phyloP scores from a whole-genome alignment of 2,888 invertebrate genomes.

The Stenodera caucasica region DNA sequence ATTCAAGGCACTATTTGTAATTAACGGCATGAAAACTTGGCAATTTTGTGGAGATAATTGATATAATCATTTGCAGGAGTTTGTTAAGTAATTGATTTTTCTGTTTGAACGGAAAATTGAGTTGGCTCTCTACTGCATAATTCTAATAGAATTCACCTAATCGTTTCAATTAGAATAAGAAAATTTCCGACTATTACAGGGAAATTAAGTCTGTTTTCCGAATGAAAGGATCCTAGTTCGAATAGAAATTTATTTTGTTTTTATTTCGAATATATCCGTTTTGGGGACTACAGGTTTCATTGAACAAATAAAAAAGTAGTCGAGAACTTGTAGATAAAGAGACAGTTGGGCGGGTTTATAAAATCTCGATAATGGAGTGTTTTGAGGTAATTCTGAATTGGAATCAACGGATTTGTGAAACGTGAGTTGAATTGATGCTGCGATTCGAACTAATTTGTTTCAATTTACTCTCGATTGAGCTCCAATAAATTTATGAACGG shows the following conservation, averaged over 20 bases:
- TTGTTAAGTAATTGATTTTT: neutral
- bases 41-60: slow-evolving; percentile 15
- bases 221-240: too few species aligned
- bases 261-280: too few species aligned
- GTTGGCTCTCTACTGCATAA: neutral
- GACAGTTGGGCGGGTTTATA: neutral
- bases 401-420: slow-evolving; percentile 1
- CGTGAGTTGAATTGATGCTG: slow-evolving; percentile 1
- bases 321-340: too few species aligned
- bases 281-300: too few species aligned
- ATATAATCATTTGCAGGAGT: slow-evolving; percentile 26
- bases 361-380: neutral
- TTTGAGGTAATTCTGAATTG: neutral
- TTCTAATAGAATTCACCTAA: neutral
- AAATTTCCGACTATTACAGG: too few species aligned
- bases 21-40: slow-evolving; percentile 10
- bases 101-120: neutral
- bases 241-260: slow-evolving; percentile 5
- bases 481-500: too few species aligned
- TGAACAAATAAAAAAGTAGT: too few species aligned
- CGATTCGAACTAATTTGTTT: too few species aligned
- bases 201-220: neutral
- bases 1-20: slow-evolving; percentile 18
- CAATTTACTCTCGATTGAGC: too few species aligned
- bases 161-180: too few species aligned